Percentiles rank a stretch among this genome's conserved stretches.
Evolutionary conservation across 2,888 invertebrate genomes (phyloP).

Genomic region (Agriopis marginaria): DNA sequence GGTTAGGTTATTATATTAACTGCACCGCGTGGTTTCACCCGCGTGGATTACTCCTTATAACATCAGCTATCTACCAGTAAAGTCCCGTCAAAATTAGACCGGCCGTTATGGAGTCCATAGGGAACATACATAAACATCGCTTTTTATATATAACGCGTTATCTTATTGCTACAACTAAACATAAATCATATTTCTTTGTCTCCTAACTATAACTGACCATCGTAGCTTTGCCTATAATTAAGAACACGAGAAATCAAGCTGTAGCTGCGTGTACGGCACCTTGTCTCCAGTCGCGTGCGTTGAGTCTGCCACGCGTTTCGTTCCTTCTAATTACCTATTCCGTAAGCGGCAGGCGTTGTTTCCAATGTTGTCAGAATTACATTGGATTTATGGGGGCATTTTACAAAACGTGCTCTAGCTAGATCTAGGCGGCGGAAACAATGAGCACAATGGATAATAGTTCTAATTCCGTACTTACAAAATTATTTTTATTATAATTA

Average conservation of each 20-base stretch:
- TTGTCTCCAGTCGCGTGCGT: constrained; percentile 23
- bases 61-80: too few relatives aligned
- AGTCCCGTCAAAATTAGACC: too few relatives aligned
- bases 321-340: constrained; percentile 37
- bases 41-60: too few relatives aligned
- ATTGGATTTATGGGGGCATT: constrained; percentile 38
- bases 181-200: too few relatives aligned
- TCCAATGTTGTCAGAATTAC: constrained; percentile 36
- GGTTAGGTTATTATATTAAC: too few relatives aligned
- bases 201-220: not conserved
- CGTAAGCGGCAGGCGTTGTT: constrained; percentile 33
- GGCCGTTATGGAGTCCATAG: too few relatives aligned
- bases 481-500: too few relatives aligned
- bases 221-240: constrained; percentile 9
- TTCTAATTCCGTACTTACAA: not conserved
- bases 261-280: constrained; percentile 24
- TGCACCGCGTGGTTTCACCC: too few relatives aligned
- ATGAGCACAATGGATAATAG: not conserved
- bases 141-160: too few relatives aligned
- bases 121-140: too few relatives aligned
- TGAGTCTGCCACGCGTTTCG: constrained; percentile 30
- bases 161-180: too few relatives aligned
- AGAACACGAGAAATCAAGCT: constrained; percentile 1
- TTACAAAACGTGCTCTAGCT: constrained; percentile 23
- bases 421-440: constrained; percentile 4